Evolutionary conservation across 2,113 vertebrate genomes (phyloP), one percentile per base, ranked within the genome.

Genomic region (Pandion haliaetus): DNA sequence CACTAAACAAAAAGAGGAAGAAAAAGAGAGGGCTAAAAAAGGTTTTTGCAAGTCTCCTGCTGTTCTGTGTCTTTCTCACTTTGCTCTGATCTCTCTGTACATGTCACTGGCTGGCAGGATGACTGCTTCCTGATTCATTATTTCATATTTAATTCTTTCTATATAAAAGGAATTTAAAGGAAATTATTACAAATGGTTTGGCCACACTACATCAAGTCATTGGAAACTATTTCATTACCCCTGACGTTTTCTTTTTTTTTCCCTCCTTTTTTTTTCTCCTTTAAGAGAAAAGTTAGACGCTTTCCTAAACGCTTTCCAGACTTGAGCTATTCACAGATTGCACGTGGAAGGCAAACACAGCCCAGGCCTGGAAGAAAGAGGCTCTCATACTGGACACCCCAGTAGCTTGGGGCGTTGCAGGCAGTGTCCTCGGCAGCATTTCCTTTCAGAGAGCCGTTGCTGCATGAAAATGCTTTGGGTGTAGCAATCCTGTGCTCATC

Each of bases 61-160:
- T 97, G 96, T 73, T 97, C 71, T 93, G 91, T 82, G 58, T 97
- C 96, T 95, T 93, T 97, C 94, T 95, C 93, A 77, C 95, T 95
- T 90, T 67, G 78, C 87, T 97, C 89, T 95, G 94, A 97, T 95
- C 91, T 94, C 89, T 42, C 86, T 50, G 91, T 88, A 77, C 58
- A 89, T 96, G 94, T 95, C 82, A 90, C 70, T 90, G 89, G 50
- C 84, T 97, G 96, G 84, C 87, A 77, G 85, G 89, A 97, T 91
- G 94, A 90, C 91, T 93, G 87, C 82, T 97, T 97, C 95, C 95
- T 96, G 93, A 77, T 93, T 94, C 89, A 94, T 70, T 40, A 96
- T 82, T 95, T 93, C 86, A 71, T 93, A 91, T 93, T 94, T 93
- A 86, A 90, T 95, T 96, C 78, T 88, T 93, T 80, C 91, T 97